These are phyloP conservation scores for Gasterosteus aculeatus DNA, from an alignment of 2,113 vertebrate species.

Conservation along the genomic window DNA sequence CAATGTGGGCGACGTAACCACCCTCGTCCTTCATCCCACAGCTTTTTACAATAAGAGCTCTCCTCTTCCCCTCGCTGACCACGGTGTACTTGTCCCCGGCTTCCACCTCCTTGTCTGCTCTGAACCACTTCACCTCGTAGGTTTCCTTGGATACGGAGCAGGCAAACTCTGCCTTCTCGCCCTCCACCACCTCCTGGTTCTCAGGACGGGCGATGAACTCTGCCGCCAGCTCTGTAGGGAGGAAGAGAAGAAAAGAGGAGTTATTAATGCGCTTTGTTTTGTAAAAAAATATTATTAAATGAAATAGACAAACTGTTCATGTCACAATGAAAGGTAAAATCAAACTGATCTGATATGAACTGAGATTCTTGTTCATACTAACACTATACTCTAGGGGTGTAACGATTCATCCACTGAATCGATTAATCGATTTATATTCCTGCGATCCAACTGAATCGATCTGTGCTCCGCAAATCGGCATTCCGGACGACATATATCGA, in stretches of 20 bases:
- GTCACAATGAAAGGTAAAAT: too few species aligned
- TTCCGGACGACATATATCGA: too few species aligned
- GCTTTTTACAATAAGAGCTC: constrained; percentile 87
- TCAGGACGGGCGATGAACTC: constrained; percentile 95
- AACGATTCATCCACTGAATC: too few species aligned
- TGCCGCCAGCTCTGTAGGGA: constrained; percentile 90
- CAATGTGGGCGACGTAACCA: constrained; percentile 86
- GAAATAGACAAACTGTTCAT: too few species aligned
- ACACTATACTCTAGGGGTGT: too few species aligned
- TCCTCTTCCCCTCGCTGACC: constrained; percentile 92
- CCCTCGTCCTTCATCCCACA: constrained; percentile 89
- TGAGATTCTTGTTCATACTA: background rate
- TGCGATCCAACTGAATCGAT: too few species aligned
- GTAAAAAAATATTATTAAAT: background rate
- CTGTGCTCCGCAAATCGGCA: too few species aligned
- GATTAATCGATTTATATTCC: too few species aligned
- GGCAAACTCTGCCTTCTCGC: constrained; percentile 92
- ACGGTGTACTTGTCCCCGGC: constrained; percentile 89
- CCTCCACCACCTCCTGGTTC: constrained; percentile 94
- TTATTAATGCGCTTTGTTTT: background rate
- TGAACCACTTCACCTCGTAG: constrained; percentile 91
- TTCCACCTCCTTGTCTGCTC: constrained; percentile 83
- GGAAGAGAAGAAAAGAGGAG: constrained; percentile 26
- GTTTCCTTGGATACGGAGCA: constrained; percentile 95
- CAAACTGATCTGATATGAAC: too few species aligned